Evolutionary conservation across 2,797 vertebrate genomes (phyloP), one percentile per base, ranked within the genome.

Genomic region (Sebastes cheni): DNA sequence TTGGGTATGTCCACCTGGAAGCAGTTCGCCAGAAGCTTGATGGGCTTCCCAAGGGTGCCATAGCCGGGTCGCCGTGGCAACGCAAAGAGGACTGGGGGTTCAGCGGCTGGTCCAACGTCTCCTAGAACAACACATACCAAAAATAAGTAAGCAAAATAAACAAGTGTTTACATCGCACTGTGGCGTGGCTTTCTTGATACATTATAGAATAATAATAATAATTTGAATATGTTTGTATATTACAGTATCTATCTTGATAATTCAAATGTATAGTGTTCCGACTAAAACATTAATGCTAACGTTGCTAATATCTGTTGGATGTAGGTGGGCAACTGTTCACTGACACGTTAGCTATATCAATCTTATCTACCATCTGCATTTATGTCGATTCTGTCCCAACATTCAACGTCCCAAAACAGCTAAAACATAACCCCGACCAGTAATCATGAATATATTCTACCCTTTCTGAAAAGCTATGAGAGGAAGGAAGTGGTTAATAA

Each of bases 1-100:
- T 99, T 99, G 95, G 98, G 98, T 91, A 99, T 99, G 90, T 99
- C 98, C 96, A 99, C 98, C 96, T 99, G 97, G 96, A 99, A 99
- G 96, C 98, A 99, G 96, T 99, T 99, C 95, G 98, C 98, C 96
- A 99, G 95, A 86, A 99, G 95, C 94, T 99, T 98, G 96, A 99
- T 99, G 92, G 97, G 96, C 86, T 99, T 99, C 89, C 98, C 98
- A 93, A 99, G 95, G 92, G 97, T 98, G 96, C 98, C 98, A 98
- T 98, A 99, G 95, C 98, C 97, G 27, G 98, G 98, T 84, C 98
- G 96, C 89, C 97, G 96, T 88, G 98, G 98, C 95, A 98, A 95
- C 87, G 92, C 95, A 80, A 99, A 97, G 95, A 98, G 96, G 96
- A 96, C 95, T 95, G 97, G 96, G 80, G 96, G 97, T 97, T 95